These are phyloP conservation scores for Centropyge bicolor DNA, from an alignment of 2,797 vertebrate species.

Conservation along the genomic window DNA sequence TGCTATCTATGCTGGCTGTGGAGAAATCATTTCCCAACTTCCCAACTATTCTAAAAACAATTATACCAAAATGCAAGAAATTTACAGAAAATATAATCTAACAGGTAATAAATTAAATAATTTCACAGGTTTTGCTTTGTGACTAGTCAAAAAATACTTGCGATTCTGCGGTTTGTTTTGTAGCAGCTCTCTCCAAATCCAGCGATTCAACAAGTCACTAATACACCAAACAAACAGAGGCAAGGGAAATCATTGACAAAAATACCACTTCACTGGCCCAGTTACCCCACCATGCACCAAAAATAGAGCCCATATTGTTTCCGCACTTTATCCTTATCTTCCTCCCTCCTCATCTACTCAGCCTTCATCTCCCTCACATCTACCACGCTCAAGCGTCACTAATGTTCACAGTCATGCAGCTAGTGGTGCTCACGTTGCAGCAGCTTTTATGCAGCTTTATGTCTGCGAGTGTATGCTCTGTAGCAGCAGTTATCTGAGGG, in stretches of 20 bases:
- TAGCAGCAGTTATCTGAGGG: constrained; percentile 63
- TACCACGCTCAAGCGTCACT: constrained; percentile 13
- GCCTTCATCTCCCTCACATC: constrained; percentile 27
- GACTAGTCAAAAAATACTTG: background rate
- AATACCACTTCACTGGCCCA: constrained; percentile 25
- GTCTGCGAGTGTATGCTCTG: constrained; percentile 36
- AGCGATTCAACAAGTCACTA: constrained; percentile 2
- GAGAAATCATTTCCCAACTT: background rate
- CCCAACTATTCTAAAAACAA: background rate
- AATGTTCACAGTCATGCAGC: constrained; percentile 43
- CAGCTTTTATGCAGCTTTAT: constrained; percentile 37
- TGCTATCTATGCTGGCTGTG: background rate
- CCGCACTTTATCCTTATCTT: constrained; percentile 27
- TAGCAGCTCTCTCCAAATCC: background rate
- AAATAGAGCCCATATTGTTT: constrained; percentile 31
- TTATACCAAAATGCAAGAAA: background rate
- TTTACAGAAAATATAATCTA: no score
- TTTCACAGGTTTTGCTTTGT: background rate
- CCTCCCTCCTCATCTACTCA: background rate
- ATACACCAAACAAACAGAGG: constrained; percentile 14
- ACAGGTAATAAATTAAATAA: background rate
- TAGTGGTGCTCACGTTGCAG: constrained; percentile 16
- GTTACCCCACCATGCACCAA: background rate
- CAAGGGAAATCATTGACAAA: constrained; percentile 14
- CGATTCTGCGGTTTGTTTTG: background rate